Percentiles rank a stretch among this genome's conserved stretches.
phyloP scores from a whole-genome alignment of 2,113 vertebrate species.

The Shinisaurus crocodilurus region DNA sequence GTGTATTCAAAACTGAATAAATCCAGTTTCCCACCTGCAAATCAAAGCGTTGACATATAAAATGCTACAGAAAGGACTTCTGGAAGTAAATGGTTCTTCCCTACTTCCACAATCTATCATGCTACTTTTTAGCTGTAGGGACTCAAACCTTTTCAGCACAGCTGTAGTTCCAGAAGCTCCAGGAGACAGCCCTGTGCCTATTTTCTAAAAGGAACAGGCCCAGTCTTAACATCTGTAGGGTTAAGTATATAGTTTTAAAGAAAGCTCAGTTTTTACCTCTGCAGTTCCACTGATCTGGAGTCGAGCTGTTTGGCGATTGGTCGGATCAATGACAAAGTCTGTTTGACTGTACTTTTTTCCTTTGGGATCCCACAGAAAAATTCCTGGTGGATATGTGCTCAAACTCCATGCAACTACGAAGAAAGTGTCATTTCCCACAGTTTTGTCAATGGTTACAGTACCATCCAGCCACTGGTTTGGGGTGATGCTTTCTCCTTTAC shows the following conservation, averaged over 20 bases:
- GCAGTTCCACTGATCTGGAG: conserved; percentile 22
- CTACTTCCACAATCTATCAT: no score
- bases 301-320: neutral
- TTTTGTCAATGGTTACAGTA: conserved; percentile 13
- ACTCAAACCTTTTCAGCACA: neutral
- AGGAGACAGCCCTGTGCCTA: neutral
- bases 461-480: neutral
- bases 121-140: neutral
- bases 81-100: neutral
- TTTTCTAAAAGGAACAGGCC: neutral
- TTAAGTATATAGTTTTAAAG: neutral
- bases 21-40: conserved; percentile 73
- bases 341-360: neutral
- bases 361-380: conserved; percentile 11
- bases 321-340: neutral
- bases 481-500: neutral
- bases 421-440: conserved; percentile 38
- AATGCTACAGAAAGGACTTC: neutral
- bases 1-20: conserved; percentile 67
- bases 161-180: neutral
- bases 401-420: conserved; percentile 17
- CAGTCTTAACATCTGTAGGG: neutral
- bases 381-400: neutral
- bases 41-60: neutral
- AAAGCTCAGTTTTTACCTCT: conserved; percentile 2